Base-by-base conservation (phyloP, 2,113 vertebrate genomes). In the Miniopterus natalensis region DNA sequence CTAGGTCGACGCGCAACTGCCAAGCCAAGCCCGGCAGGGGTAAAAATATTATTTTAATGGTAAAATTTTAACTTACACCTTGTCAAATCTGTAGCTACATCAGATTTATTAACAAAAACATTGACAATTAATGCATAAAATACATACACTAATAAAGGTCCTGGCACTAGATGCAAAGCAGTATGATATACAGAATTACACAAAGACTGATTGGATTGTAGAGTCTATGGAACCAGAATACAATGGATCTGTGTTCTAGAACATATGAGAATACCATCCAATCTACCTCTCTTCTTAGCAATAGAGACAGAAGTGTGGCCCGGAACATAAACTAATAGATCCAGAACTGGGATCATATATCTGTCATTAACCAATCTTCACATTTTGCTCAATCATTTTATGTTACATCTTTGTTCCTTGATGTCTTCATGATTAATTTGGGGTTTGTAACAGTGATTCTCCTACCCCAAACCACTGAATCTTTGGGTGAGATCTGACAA, bases 131-230 rank as follows among this genome's bases (percentile, higher is more conserved):
- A 3, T 55, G 21, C 5, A 84, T 68, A 23, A 17, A 68, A 79
- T 79, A 40, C 3, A 96, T 29, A n/a, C 18, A 90, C n/a, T 68
- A 47, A 51, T 68, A 81, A 94, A 42, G n/a, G 73, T 94, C 6
- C 51, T 89, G n/a, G 25, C 14, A 92, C 23, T 23, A 77, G 31
- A 57, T 3, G 29, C 61, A 95, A 74, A 94, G 36, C 49, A 95
- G 42, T 73, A 40, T 71, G 14, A 84, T 53, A 14, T 18, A 68
- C 13, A 90, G 61, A 92, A 65, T 42, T 68, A n/a, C 25, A 61
- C 45, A 83, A 51, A 94, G 5, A 21, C 10, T 79, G 6, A 77
- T 3, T 70, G 42, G 14, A 74, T 12, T 70, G 1, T 71, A 61
- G 5, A 94, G 15, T 78, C 5, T 71, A 42, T 9, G 5, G 15